Conservation (phyloP, 2,797 vertebrate genomes). For the Labeo calbasu region DNA sequence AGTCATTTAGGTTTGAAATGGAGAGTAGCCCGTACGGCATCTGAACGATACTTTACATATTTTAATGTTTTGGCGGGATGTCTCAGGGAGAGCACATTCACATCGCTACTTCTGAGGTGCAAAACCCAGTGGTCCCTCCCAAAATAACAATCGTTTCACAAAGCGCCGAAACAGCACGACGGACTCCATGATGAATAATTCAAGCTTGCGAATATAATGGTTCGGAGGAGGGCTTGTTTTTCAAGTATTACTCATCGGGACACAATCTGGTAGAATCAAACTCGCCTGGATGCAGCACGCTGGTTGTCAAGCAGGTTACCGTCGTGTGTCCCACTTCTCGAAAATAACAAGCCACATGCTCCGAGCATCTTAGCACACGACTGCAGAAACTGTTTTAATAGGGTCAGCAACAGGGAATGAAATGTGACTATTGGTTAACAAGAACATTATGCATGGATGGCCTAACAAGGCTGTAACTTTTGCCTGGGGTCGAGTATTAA, state of each 20-base stretch:
- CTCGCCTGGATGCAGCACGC: neutral
- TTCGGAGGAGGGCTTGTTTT: neutral
- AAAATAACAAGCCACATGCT: conserved; percentile 27
- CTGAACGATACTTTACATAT: conserved; percentile 50
- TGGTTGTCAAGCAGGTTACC: conserved; percentile 29
- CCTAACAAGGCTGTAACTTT: neutral
- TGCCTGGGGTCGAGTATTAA: neutral
- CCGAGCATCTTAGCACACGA: neutral
- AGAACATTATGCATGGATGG: conserved; percentile 16
- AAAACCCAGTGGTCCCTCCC: conserved; percentile 22
- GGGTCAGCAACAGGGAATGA: conserved; percentile 6
- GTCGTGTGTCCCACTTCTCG: conserved; percentile 7
- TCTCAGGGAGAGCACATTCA: conserved; percentile 27
- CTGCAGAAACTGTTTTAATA: conserved; percentile 13
- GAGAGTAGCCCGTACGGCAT: conserved; percentile 23
- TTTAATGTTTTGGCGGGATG: conserved; percentile 45
- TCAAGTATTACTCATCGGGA: conserved; percentile 25
- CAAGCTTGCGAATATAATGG: conserved; percentile 29
- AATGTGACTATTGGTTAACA: conserved; percentile 8
- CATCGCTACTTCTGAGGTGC: neutral
- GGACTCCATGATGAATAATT: conserved; percentile 54
- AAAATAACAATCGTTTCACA: conserved; percentile 47
- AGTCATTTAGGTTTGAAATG: conserved; percentile 30
- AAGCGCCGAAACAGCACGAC: conserved; percentile 19
- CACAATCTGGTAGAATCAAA: conserved; percentile 35